Conservation (phyloP, 2,888 invertebrate genomes). For the Sarcophaga caerulescens region DNA sequence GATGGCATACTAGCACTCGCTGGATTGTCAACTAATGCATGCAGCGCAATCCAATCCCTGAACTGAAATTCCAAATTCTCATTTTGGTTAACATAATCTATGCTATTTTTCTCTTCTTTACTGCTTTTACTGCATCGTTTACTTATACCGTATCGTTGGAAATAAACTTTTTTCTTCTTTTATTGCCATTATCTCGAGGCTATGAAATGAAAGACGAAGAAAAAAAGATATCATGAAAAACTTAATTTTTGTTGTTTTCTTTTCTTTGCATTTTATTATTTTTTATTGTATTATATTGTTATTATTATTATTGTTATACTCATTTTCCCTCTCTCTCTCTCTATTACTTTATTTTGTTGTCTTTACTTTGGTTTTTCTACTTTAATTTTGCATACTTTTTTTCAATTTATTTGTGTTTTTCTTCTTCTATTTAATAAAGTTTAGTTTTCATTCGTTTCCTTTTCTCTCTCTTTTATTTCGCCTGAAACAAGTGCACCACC, state of each 20-base stretch:
- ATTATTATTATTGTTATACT: conserved; percentile 13
- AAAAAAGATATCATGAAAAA: conserved; percentile 46
- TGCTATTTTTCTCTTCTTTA: not conserved
- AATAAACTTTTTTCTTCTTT: conserved; percentile 13
- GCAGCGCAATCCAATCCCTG: too few relatives aligned
- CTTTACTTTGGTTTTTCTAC: conserved; percentile 9
- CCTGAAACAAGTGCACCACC: not conserved
- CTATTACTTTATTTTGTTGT: conserved; percentile 43
- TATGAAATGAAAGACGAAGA: conserved; percentile 36
- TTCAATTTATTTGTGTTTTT: conserved; percentile 24
- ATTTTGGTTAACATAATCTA: too few relatives aligned
- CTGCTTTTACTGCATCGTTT: conserved; percentile 15
- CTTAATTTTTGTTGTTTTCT: conserved; percentile 25
- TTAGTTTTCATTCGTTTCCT: conserved; percentile 41
- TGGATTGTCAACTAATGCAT: too few relatives aligned
- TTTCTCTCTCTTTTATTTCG: conserved; percentile 6
- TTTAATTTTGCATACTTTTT: conserved; percentile 36
- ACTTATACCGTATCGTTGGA: conserved; percentile 34
- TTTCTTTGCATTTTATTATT: conserved; percentile 34
- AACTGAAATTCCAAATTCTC: too few relatives aligned
- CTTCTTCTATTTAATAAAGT: conserved; percentile 40
- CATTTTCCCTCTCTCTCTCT: not conserved
- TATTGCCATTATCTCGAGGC: conserved; percentile 52
- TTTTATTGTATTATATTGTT: conserved; percentile 37
- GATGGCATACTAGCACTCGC: too few relatives aligned